Conservation (phyloP, 2,797 vertebrate species). For the Threskiornis aethiopicus region DNA sequence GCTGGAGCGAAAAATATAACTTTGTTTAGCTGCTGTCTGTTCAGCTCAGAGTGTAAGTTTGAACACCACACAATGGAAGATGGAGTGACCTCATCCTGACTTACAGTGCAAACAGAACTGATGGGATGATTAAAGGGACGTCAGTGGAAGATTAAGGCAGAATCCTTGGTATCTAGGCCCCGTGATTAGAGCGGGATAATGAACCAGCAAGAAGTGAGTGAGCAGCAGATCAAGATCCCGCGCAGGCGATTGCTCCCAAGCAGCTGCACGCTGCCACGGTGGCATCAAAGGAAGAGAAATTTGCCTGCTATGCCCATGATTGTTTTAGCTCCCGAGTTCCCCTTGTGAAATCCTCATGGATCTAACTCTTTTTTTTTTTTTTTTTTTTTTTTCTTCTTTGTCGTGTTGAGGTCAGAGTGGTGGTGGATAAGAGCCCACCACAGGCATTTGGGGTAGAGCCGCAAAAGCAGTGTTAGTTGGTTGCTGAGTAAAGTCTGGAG, state of each 20-base stretch:
- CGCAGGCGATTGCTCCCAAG: neutral
- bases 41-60: neutral
- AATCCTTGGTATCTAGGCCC: conserved; percentile 28
- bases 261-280: neutral
- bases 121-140: conserved; percentile 45
- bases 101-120: neutral
- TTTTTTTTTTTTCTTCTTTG: neutral
- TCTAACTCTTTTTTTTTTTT: neutral
- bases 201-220: conserved; percentile 25
- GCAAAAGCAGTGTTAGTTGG: neutral
- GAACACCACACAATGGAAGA: neutral
- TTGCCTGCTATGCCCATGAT: neutral
- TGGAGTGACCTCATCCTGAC: neutral
- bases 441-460: neutral
- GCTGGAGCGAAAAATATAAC: neutral
- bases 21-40: neutral
- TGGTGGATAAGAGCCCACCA: neutral
- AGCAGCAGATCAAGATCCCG: conserved; percentile 1
- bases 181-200: conserved; percentile 21
- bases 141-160: conserved; percentile 46
- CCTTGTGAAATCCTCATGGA: neutral
- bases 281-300: neutral
- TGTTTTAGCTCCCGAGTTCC: neutral
- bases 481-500: neutral
- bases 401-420: neutral